Evolutionary conservation across 2,888 invertebrate species (phyloP).

Genomic region (Eristalinus sepulchralis): DNA sequence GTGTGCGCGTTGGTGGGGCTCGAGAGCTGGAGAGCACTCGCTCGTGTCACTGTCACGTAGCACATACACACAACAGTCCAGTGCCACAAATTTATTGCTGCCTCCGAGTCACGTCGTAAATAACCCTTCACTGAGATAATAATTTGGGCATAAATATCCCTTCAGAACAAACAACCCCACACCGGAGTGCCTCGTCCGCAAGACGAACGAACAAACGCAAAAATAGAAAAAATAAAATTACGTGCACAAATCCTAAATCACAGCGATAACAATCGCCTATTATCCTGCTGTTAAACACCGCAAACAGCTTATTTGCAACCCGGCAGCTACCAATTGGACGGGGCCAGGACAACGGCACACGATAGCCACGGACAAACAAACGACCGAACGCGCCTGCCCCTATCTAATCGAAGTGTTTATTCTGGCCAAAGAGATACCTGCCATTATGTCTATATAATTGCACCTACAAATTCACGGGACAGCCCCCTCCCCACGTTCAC

Average conservation of each 20-base stretch:
- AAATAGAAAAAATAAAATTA: conserved; percentile 2
- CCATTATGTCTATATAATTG: conserved; percentile 62
- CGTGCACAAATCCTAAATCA: conserved; percentile 54
- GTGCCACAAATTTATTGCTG: conserved; percentile 29
- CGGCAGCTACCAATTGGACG: conserved; percentile 62
- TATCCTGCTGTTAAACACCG: conserved; percentile 57
- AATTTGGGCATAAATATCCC: conserved; percentile 37
- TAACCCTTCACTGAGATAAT: conserved; percentile 48
- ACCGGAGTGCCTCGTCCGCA: background rate
- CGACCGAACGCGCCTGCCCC: conserved; percentile 37
- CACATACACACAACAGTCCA: background rate
- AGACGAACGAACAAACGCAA: background rate
- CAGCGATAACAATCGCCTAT: conserved; percentile 50
- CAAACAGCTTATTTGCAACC: conserved; percentile 65
- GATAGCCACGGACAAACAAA: conserved; percentile 46
- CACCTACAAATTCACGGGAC: conserved; percentile 47
- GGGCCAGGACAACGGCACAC: conserved; percentile 1
- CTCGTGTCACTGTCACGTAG: conserved; percentile 16
- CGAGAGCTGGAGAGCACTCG: background rate
- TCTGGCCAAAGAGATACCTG: conserved; percentile 59
- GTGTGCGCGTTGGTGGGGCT: background rate
- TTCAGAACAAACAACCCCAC: background rate
- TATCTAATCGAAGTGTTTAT: conserved; percentile 56
- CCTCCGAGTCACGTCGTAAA: conserved; percentile 34
- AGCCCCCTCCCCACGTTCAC: background rate